Evolutionary conservation across 2,113 vertebrate species (phyloP).

Genomic region (Phodopus roborovskii): DNA sequence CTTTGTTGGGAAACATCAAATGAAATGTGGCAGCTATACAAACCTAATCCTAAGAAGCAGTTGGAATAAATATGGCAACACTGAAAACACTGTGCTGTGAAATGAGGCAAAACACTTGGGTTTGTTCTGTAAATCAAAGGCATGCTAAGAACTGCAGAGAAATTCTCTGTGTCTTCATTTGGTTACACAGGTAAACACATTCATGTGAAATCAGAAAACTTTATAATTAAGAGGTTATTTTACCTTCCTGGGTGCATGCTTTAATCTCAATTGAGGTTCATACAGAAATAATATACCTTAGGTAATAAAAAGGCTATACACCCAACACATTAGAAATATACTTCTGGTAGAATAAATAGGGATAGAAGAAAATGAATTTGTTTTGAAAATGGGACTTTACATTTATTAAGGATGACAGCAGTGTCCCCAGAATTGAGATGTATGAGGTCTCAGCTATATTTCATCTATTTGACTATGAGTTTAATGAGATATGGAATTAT

Average conservation of each 20-base stretch:
- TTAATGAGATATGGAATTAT: background rate
- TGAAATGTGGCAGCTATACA: background rate
- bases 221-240: conserved; percentile 11
- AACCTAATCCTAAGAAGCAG: background rate
- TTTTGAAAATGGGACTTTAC: background rate
- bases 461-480: background rate
- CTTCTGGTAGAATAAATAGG: background rate
- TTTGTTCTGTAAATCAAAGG: background rate
- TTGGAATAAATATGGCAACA: conserved; percentile 13
- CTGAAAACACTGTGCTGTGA: conserved; percentile 1
- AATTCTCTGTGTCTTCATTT: background rate
- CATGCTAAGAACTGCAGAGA: background rate
- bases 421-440: background rate
- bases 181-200: background rate
- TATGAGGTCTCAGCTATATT: background rate
- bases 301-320: background rate
- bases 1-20: conserved; percentile 15
- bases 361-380: background rate
- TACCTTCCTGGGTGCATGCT: background rate
- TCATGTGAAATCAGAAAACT: conserved; percentile 10
- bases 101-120: conserved; percentile 1
- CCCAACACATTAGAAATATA: background rate
- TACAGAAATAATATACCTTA: background rate
- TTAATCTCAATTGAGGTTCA: background rate
- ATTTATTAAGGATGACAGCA: background rate